Conservation (phyloP, 2,888 invertebrate species). For the Amphipoea lucens region DNA sequence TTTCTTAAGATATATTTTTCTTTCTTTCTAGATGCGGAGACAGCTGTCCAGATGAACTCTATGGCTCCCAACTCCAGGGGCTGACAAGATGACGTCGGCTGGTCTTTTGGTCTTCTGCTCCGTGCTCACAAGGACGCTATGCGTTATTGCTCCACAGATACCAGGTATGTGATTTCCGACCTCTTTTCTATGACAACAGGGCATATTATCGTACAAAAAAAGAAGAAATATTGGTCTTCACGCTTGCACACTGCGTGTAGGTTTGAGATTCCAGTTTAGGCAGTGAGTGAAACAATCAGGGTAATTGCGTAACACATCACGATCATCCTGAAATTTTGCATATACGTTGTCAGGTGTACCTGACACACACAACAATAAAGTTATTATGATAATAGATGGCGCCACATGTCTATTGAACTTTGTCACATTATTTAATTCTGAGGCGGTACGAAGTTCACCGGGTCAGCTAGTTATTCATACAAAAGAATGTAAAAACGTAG, state of each 20-base stretch:
- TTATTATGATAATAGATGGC: too few relatives aligned
- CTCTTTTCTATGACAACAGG: neutral
- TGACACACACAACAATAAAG: too few relatives aligned
- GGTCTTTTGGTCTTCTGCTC: slow-evolving; percentile 85
- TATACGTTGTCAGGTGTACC: too few relatives aligned
- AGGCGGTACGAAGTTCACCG: too few relatives aligned
- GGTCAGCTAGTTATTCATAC: too few relatives aligned
- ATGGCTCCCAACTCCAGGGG: slow-evolving; percentile 79
- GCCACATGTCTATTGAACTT: too few relatives aligned
- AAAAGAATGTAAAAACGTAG: too few relatives aligned
- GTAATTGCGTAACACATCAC: neutral
- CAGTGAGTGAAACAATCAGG: too few relatives aligned
- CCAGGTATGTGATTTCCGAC: slow-evolving; percentile 74
- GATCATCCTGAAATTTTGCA: too few relatives aligned
- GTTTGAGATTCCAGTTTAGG: neutral
- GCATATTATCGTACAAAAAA: neutral
- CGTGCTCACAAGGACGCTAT: slow-evolving; percentile 83
- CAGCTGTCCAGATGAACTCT: slow-evolving; percentile 81
- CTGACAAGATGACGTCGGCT: slow-evolving; percentile 85
- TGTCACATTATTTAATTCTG: too few relatives aligned
- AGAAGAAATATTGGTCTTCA: neutral
- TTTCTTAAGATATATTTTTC: neutral
- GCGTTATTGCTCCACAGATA: slow-evolving; percentile 86
- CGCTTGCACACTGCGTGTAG: neutral
- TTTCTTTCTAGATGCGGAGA: slow-evolving; percentile 74